Conservation (phyloP, 1,140 invertebrate genomes). For the Maconellicoccus hirsutus region DNA sequence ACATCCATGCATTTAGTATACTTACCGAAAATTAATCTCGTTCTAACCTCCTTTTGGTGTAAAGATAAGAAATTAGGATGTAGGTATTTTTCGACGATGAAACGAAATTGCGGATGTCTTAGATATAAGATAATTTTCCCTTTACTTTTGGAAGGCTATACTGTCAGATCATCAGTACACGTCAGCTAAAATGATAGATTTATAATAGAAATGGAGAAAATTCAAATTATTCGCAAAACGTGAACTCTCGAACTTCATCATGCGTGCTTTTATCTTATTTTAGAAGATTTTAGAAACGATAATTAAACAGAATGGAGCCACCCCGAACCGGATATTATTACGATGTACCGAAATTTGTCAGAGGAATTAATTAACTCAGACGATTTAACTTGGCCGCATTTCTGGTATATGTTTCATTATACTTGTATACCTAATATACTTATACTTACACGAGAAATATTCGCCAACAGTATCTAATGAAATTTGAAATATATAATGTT, state of each 20-base stretch:
- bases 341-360: not conserved
- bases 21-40: no score
- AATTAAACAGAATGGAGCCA: not conserved
- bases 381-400: not conserved
- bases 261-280: slow-evolving; percentile 4
- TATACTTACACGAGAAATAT: no score
- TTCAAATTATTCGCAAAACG: not conserved
- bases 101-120: not conserved
- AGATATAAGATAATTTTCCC: slow-evolving; percentile 5
- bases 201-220: not conserved
- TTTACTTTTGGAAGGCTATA: not conserved
- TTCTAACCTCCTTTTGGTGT: not conserved
- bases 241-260: not conserved
- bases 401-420: no score
- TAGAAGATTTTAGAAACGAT: not conserved
- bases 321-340: not conserved
- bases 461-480: no score
- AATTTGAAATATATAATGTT: no score
- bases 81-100: not conserved
- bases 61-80: not conserved
- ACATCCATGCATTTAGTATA: no score
- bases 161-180: not conserved
- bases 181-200: not conserved
- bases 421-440: no score
- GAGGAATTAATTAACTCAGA: slow-evolving; percentile 5